phyloP scores from a whole-genome alignment of 1,140 invertebrate genomes.

The Drosophila neocordata region DNA sequence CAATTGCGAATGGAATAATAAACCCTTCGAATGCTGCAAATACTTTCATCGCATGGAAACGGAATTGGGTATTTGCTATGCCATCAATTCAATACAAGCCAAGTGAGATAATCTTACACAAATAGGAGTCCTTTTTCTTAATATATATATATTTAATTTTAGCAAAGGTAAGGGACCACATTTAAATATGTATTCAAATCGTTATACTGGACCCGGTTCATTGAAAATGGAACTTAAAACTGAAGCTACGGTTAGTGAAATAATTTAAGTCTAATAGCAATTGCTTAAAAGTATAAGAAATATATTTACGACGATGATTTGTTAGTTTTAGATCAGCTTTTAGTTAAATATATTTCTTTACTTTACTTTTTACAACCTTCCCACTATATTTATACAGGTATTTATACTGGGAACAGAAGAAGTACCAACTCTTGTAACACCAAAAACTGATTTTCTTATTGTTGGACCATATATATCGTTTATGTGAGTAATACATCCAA shows the following conservation, averaged over 20 bases:
- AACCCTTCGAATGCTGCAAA: constrained; percentile 86
- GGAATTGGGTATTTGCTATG: constrained; percentile 87
- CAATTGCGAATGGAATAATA: constrained; percentile 86
- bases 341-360: too few relatives aligned
- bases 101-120: constrained; percentile 40
- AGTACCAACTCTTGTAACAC: constrained; percentile 86
- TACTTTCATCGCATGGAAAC: constrained; percentile 87
- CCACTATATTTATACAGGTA: constrained; percentile 76
- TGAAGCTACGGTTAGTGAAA: constrained; percentile 83
- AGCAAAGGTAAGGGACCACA: constrained; percentile 59
- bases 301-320: too few relatives aligned
- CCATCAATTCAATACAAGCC: constrained; percentile 86
- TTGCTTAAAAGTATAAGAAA: not conserved
- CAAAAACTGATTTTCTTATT: constrained; percentile 84
- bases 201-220: constrained; percentile 84
- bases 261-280: too few relatives aligned
- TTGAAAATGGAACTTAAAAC: constrained; percentile 85
- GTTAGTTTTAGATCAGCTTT: too few relatives aligned
- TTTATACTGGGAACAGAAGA: constrained; percentile 86
- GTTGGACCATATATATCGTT: constrained; percentile 84
- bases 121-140: too few relatives aligned
- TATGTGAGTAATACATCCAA: constrained; percentile 74
- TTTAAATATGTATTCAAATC: constrained; percentile 82
- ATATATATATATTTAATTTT: not conserved
- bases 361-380: too few relatives aligned